Percentiles rank a stretch among this genome's conserved stretches.
These are phyloP conservation scores for Helicolenus hilgendorfi DNA, from an alignment of 2,797 vertebrate genomes.

Conservation along the genomic window DNA sequence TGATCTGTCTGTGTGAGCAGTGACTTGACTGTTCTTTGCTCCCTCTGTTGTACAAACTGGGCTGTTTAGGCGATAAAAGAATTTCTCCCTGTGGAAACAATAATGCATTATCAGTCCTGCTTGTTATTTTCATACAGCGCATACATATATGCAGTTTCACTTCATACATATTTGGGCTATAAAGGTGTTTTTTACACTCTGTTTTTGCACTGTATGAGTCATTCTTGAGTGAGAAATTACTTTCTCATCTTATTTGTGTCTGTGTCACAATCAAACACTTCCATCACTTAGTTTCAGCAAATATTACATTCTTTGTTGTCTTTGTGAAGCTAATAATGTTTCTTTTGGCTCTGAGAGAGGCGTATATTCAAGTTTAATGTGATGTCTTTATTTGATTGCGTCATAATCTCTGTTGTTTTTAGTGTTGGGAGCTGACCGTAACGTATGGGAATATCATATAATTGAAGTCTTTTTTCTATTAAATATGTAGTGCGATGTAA, in stretches of 20 bases:
- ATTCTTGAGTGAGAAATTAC: background rate
- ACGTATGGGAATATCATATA: background rate
- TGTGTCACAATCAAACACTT: background rate
- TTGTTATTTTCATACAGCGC: slow-evolving; percentile 5
- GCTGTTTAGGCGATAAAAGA: slow-evolving; percentile 14
- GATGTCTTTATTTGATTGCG: background rate
- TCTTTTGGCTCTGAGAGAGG: background rate
- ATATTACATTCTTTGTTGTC: background rate
- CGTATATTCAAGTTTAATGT: background rate
- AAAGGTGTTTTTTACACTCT: background rate
- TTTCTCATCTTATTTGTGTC: background rate
- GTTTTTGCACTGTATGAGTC: background rate
- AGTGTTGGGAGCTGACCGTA: background rate
- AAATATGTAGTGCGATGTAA: background rate
- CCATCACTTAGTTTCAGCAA: background rate
- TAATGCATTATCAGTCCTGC: slow-evolving; percentile 8
- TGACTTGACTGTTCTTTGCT: slow-evolving; percentile 2
- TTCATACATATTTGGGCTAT: background rate
- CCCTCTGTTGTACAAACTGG: slow-evolving; percentile 11
- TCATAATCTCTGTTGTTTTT: background rate
- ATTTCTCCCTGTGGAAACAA: slow-evolving; percentile 7
- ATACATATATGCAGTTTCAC: background rate
- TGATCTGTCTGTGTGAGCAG: slow-evolving; percentile 4
- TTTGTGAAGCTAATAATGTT: background rate
- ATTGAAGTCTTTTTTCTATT: background rate